Percentiles rank a stretch among this genome's conserved stretches.
Evolutionary conservation across 1,140 invertebrate species (phyloP).

Genomic region (Coelopa frigida): DNA sequence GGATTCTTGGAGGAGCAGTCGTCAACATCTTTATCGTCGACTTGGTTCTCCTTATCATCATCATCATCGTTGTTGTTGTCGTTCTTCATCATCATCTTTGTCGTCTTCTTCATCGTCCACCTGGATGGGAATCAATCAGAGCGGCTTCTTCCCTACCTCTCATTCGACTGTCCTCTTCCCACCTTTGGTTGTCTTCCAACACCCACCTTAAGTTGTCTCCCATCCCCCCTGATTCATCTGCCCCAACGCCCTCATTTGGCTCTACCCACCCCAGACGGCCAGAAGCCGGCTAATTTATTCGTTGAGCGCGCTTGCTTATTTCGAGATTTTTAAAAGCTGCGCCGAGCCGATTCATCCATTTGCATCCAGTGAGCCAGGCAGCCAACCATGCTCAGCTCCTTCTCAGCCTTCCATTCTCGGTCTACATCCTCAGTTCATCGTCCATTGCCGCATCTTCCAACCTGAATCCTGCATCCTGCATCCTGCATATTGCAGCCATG

Average conservation of each 20-base stretch:
- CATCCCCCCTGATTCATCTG: background rate
- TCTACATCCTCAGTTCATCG: too few relatives aligned
- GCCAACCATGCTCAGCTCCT: background rate
- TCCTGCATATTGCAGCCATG: too few relatives aligned
- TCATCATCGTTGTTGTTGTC: slow-evolving; percentile 22
- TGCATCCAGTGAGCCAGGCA: background rate
- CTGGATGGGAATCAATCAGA: too few relatives aligned
- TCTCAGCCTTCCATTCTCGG: too few relatives aligned
- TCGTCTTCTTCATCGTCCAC: slow-evolving; percentile 22
- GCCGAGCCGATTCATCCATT: background rate
- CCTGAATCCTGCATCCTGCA: too few relatives aligned
- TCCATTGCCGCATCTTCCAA: too few relatives aligned
- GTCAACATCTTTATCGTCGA: slow-evolving; percentile 22
- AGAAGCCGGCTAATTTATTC: background rate
- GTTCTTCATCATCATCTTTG: slow-evolving; percentile 12
- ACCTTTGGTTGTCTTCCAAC: slow-evolving; percentile 2
- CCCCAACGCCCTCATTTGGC: background rate
- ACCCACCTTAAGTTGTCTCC: background rate
- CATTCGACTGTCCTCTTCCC: too few relatives aligned
- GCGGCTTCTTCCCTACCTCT: too few relatives aligned
- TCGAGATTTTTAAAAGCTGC: background rate
- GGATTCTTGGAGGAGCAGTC: too few relatives aligned
- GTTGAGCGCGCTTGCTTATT: background rate
- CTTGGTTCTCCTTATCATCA: slow-evolving; percentile 17
- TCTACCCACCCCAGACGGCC: background rate